phyloP scores from a whole-genome alignment of 2,113 vertebrate species.

The Phylloscopus whistleri region DNA sequence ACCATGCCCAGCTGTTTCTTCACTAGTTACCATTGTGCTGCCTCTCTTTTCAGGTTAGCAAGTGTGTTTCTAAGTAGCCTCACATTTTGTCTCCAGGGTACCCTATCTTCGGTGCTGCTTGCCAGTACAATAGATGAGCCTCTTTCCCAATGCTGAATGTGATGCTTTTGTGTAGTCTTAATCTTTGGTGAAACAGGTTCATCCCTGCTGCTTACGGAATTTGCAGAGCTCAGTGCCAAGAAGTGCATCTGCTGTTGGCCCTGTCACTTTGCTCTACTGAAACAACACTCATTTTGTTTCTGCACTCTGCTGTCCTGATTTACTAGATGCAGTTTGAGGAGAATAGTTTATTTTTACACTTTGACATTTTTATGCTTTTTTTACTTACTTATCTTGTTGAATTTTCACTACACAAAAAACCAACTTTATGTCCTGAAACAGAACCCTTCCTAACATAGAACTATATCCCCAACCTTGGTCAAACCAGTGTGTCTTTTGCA shows the following conservation, averaged over 20 bases:
- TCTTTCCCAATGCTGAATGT: constrained; percentile 46
- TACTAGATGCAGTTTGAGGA: constrained; percentile 37
- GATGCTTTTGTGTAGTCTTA: constrained; percentile 52
- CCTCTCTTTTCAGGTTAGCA: constrained; percentile 44
- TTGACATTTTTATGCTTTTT: neutral
- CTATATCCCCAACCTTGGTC: neutral
- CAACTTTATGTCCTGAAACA: neutral
- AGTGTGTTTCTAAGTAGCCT: constrained; percentile 45
- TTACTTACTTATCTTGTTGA: neutral
- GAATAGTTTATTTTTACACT: constrained; percentile 5
- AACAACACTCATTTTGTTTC: constrained; percentile 56
- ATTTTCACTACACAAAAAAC: neutral
- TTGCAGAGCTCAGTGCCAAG: constrained; percentile 48
- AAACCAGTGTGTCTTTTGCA: neutral
- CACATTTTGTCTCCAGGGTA: constrained; percentile 55
- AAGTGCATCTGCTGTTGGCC: constrained; percentile 72
- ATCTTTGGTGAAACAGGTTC: constrained; percentile 63
- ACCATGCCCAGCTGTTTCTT: constrained; percentile 68
- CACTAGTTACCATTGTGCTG: constrained; percentile 58
- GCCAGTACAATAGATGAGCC: constrained; percentile 58
- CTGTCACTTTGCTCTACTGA: constrained; percentile 62
- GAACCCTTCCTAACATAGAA: neutral
- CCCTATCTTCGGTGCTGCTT: constrained; percentile 59
- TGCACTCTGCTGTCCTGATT: constrained; percentile 43
- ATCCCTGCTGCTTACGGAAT: constrained; percentile 64